These are phyloP conservation scores for Atrichornis clamosus DNA, from an alignment of 2,113 vertebrate genomes.

Conservation along the genomic window DNA sequence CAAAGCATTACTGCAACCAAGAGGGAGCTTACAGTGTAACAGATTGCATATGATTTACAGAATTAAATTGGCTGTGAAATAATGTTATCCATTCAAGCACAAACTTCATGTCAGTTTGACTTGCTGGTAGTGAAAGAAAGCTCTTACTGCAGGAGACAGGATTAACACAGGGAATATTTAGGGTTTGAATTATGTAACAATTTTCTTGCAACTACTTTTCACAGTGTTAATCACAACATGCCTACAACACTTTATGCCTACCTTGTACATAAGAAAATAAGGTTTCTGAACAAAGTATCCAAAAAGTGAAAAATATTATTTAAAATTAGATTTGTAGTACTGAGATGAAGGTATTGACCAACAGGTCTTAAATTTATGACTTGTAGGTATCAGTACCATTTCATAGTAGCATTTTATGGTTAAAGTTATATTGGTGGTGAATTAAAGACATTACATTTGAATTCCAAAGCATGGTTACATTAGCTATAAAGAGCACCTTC, in stretches of 20 bases:
- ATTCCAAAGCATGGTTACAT: neutral
- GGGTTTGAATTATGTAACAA: neutral
- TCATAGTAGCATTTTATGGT: neutral
- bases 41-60: conserved; percentile 19
- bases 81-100: conserved; percentile 41
- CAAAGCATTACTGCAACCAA: neutral
- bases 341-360: neutral
- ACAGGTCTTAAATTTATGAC: neutral
- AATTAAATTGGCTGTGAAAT: conserved; percentile 64
- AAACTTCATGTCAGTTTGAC: neutral
- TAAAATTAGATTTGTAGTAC: neutral
- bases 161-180: neutral
- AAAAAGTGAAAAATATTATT: neutral
- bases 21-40: conserved; percentile 5
- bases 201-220: neutral
- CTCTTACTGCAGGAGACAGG: neutral
- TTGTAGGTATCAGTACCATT: neutral
- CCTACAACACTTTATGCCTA: neutral
- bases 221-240: neutral
- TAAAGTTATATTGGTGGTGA: neutral
- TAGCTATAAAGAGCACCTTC: neutral
- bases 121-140: neutral
- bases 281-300: neutral
- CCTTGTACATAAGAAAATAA: neutral
- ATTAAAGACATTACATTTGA: neutral